phyloP scores from a whole-genome alignment of 1,140 invertebrate species.

The Drosophila orosa region DNA sequence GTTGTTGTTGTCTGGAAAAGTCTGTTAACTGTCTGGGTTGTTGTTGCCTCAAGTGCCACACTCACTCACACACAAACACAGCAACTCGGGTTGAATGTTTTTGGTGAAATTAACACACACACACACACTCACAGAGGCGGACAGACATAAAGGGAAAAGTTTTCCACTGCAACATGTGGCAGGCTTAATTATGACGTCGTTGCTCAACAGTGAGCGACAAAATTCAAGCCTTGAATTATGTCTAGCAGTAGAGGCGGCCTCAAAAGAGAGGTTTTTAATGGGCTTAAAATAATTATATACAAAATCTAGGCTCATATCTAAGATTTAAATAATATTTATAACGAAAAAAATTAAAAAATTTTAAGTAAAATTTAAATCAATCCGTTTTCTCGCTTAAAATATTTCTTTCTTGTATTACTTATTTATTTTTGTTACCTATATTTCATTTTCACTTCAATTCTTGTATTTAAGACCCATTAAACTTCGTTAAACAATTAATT shows the following conservation, averaged over 20 bases:
- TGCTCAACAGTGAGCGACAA: slow-evolving; percentile 60
- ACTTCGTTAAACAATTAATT: no score
- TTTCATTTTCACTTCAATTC: background rate
- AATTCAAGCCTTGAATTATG: slow-evolving; percentile 65
- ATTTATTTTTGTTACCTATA: background rate
- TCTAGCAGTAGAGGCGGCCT: background rate
- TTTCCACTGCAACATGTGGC: slow-evolving; percentile 75
- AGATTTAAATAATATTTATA: no score
- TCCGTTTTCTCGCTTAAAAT: background rate
- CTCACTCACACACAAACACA: slow-evolving; percentile 17
- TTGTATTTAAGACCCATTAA: background rate
- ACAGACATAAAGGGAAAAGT: slow-evolving; percentile 44
- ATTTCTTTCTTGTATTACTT: background rate
- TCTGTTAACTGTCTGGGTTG: slow-evolving; percentile 77
- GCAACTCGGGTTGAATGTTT: slow-evolving; percentile 8
- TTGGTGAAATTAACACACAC: slow-evolving; percentile 43
- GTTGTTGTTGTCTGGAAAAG: slow-evolving; percentile 59
- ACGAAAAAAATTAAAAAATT: no score
- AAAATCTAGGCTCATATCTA: no score
- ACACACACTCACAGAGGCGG: slow-evolving; percentile 7
- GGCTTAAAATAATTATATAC: background rate
- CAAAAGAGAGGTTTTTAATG: background rate
- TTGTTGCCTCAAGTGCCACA: slow-evolving; percentile 64
- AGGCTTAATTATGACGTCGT: slow-evolving; percentile 76
- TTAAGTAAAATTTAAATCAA: background rate